These are phyloP conservation scores for Gryon sp. DNA, from an alignment of 1,140 invertebrate genomes.

Conservation along the genomic window DNA sequence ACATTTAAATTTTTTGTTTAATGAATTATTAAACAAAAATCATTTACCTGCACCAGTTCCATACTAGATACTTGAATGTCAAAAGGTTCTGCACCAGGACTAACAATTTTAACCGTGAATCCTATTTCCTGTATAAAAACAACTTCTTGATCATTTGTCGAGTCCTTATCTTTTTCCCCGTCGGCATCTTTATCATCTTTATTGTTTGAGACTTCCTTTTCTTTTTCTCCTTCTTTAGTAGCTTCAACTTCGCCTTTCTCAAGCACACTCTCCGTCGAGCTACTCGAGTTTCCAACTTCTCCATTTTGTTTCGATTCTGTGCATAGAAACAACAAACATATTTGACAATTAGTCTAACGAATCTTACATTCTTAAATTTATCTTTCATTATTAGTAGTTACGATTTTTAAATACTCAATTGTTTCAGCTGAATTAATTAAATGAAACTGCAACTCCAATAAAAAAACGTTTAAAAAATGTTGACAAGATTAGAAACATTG, in stretches of 20 bases:
- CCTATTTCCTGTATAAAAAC: constrained; percentile 96
- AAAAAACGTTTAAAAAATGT: no score
- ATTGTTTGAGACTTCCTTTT: constrained; percentile 72
- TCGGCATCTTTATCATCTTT: constrained; percentile 71
- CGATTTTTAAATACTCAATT: no score
- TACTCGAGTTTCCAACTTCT: constrained; percentile 66
- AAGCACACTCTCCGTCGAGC: constrained; percentile 72
- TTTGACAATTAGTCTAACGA: no score
- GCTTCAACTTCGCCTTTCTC: constrained; percentile 81
- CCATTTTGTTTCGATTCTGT: constrained; percentile 70
- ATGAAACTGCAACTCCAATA: no score
- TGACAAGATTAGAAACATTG: no score
- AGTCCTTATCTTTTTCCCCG: constrained; percentile 74
- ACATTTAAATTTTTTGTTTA: no score
- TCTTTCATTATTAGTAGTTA: no score
- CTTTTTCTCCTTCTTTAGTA: constrained; percentile 78
- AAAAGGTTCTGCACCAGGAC: constrained; percentile 92
- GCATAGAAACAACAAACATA: constrained; percentile 21
- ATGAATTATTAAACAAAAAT: no score
- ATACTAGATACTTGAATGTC: constrained; percentile 98
- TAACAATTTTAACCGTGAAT: constrained; percentile 94
- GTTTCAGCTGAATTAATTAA: no score
- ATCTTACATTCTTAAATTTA: no score
- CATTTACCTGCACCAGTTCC: constrained; percentile 92
- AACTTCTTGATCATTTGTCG: constrained; percentile 84